phyloP scores from a whole-genome alignment of 2,888 invertebrate genomes.

The Operophtera brumata region DNA sequence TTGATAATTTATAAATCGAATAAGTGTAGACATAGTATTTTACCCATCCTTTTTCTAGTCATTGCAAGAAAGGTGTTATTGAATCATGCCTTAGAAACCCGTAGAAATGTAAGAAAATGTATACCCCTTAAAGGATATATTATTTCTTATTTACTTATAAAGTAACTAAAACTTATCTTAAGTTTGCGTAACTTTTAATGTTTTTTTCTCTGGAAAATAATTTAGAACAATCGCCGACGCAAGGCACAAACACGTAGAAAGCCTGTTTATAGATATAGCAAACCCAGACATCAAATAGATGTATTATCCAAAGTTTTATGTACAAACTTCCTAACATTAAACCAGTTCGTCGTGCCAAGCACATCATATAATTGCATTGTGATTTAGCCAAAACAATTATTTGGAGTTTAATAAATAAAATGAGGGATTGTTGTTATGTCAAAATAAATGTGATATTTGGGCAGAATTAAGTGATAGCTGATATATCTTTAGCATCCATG shows the following conservation, averaged over 20 bases:
- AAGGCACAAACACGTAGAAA: too few relatives aligned
- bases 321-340: conserved; percentile 13
- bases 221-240: too few relatives aligned
- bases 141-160: too few relatives aligned
- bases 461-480: too few relatives aligned
- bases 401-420: conserved; percentile 24
- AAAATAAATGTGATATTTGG: not conserved
- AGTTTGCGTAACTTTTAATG: too few relatives aligned
- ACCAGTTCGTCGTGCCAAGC: conserved; percentile 48
- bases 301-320: conserved; percentile 30
- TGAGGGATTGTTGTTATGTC: not conserved
- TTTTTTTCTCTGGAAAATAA: too few relatives aligned
- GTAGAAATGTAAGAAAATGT: not conserved
- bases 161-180: too few relatives aligned
- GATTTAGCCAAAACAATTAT: conserved; percentile 46
- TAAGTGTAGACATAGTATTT: not conserved
- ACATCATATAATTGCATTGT: conserved; percentile 37
- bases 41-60: conserved; percentile 7
- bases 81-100: not conserved
- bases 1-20: not conserved
- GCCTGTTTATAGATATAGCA: too few relatives aligned
- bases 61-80: conserved; percentile 11
- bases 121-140: not conserved
- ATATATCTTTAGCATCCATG: too few relatives aligned
- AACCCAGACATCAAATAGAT: too few relatives aligned